Evolutionary conservation across 2,888 invertebrate genomes (phyloP).

Genomic region (Chydorus sphaericus): DNA sequence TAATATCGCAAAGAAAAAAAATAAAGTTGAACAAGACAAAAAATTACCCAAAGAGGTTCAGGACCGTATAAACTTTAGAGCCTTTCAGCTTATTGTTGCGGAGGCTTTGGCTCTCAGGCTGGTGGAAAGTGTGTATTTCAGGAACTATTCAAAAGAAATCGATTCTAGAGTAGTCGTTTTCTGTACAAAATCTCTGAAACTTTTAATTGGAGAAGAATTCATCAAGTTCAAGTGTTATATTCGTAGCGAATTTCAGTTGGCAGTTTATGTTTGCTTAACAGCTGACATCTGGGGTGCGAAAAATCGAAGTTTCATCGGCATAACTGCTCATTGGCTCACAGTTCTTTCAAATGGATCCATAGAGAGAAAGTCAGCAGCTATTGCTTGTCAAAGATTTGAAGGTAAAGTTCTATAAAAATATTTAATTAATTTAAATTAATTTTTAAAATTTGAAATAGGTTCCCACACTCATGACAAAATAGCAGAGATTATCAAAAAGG

Average conservation of each 20-base stretch:
- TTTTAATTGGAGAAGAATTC: background rate
- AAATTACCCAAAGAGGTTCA: background rate
- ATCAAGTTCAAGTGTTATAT: background rate
- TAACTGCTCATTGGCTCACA: background rate
- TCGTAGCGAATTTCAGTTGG: background rate
- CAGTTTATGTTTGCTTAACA: background rate
- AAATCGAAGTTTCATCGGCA: background rate
- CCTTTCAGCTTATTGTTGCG: background rate
- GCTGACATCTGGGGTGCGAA: background rate
- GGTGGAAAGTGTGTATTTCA: background rate
- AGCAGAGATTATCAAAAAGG: background rate
- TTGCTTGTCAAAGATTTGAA: background rate
- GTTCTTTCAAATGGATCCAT: background rate
- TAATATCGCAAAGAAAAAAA: too few species aligned
- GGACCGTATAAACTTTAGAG: background rate
- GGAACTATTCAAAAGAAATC: background rate
- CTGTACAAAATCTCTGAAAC: background rate
- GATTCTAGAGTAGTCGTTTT: background rate
- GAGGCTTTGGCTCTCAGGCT: background rate
- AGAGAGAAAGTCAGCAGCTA: background rate
- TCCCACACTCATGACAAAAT: background rate
- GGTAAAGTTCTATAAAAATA: background rate
- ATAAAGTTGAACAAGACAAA: background rate
- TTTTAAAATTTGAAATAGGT: background rate
- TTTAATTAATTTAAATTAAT: background rate